Percentiles rank a stretch among this genome's conserved stretches.
phyloP scores from a whole-genome alignment of 2,888 invertebrate species.

The Belgica antarctica region DNA sequence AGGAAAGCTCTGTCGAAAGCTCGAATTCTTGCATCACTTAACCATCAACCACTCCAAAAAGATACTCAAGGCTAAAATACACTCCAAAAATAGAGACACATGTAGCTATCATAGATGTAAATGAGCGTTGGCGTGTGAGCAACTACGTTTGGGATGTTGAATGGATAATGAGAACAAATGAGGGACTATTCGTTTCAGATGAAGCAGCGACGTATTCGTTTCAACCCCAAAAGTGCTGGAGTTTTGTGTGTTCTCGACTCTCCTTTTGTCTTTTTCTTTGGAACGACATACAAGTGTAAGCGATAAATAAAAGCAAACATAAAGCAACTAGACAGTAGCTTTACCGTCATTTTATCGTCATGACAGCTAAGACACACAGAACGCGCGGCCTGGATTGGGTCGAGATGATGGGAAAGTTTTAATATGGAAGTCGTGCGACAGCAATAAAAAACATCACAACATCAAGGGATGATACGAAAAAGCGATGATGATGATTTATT shows the following conservation, averaged over 20 bases:
- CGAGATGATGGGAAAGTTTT: conserved; percentile 11
- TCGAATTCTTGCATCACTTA: too few species aligned
- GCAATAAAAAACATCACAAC: neutral
- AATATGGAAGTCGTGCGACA: conserved; percentile 1
- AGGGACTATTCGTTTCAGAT: neutral
- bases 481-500: conserved; percentile 44
- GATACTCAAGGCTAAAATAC: too few species aligned
- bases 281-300: neutral
- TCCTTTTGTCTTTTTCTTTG: neutral
- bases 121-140: conserved; percentile 8
- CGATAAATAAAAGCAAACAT: neutral
- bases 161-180: conserved; percentile 33
- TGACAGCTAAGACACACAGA: conserved; percentile 20
- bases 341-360: neutral
- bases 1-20: too few species aligned
- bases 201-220: neutral
- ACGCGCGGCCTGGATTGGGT: neutral
- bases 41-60: too few species aligned
- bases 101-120: conserved; percentile 15
- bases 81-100: too few species aligned
- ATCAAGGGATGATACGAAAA: neutral
- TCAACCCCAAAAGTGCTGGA: neutral
- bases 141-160: neutral
- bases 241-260: too few species aligned
- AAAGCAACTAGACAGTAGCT: neutral